Evolutionary conservation across 2,113 vertebrate genomes (phyloP).

Genomic region (Apaloderma vittatum): DNA sequence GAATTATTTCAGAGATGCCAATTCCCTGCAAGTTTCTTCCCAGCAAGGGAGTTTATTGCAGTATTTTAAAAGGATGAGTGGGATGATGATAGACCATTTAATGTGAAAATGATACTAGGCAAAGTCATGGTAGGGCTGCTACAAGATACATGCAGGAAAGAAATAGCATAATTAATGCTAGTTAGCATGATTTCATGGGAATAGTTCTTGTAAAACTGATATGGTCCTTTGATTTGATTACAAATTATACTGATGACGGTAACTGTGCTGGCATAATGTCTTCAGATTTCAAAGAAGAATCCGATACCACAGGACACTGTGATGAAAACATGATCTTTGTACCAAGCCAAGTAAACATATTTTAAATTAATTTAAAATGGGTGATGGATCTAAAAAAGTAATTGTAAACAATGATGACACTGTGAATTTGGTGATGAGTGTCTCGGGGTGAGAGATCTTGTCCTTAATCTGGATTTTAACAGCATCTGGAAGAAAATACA

Average conservation of each 20-base stretch:
- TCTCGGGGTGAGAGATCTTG: background rate
- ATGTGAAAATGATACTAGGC: slow-evolving; percentile 28
- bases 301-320: background rate
- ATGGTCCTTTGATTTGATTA: slow-evolving; percentile 62
- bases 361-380: slow-evolving; percentile 13
- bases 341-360: background rate
- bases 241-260: slow-evolving; percentile 59
- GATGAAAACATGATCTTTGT: background rate
- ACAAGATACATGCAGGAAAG: slow-evolving; percentile 47
- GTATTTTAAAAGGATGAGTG: background rate
- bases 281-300: slow-evolving; percentile 43
- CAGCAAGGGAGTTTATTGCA: background rate
- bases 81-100: slow-evolving; percentile 12
- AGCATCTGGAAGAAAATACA: background rate
- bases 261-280: slow-evolving; percentile 42
- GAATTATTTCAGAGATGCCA: background rate
- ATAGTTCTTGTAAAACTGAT: slow-evolving; percentile 42
- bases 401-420: background rate
- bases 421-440: background rate
- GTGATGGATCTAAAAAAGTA: background rate
- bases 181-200: slow-evolving; percentile 63
- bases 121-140: slow-evolving; percentile 44
- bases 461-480: background rate
- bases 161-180: slow-evolving; percentile 57
- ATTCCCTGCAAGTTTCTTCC: background rate